Evolutionary conservation across 2,113 vertebrate genomes (phyloP).

Genomic region (Cisticola juncidis): DNA sequence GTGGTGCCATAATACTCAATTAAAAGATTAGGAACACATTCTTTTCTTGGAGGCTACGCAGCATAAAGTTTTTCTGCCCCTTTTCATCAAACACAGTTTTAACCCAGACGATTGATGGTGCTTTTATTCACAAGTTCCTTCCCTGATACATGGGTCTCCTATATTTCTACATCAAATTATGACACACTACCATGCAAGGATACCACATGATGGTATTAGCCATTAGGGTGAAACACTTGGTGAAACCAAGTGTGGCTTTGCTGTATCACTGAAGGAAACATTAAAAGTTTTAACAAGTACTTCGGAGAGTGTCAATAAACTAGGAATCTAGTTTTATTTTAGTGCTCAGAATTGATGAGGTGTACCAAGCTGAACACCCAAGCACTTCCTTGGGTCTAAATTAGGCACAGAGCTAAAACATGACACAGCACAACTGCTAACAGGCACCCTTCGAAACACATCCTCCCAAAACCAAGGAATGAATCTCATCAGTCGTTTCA

Average conservation of each 20-base stretch:
- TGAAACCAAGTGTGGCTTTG: background rate
- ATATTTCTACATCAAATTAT: background rate
- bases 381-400: background rate
- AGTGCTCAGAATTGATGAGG: background rate
- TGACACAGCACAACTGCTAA: background rate
- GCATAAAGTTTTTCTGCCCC: background rate
- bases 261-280: background rate
- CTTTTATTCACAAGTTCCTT: background rate
- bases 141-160: background rate
- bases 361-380: background rate
- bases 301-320: background rate
- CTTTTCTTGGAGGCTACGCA: background rate
- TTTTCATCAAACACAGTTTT: background rate
- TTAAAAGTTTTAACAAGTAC: background rate
- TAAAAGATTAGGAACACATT: background rate
- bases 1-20: background rate
- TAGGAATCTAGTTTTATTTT: background rate
- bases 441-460: background rate
- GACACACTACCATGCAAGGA: background rate
- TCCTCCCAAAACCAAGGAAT: background rate
- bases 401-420: background rate
- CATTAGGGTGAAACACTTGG: background rate
- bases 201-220: background rate
- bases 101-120: background rate
- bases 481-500: background rate